Base-by-base conservation (phyloP, 92 coral and sea anemone species). In the Pocillopora meandrina region DNA sequence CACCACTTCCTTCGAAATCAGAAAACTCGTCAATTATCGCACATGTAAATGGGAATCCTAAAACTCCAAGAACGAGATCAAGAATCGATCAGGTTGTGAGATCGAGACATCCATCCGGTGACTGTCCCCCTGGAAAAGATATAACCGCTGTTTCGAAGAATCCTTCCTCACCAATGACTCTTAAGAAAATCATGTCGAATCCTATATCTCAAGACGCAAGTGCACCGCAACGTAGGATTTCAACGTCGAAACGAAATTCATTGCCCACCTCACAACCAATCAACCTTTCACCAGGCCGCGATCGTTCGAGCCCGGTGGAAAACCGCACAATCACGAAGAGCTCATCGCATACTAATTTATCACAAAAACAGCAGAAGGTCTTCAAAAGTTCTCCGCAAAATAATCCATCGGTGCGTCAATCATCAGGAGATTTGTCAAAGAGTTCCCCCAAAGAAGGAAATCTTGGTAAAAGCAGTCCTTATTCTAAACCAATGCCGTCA, bases 31-130 rank as follows among this genome's bases (percentile, higher is more conserved):
- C 77, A 5, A 11, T 42, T 26, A 15, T 19, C 31, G 55, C 47
- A 15, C 20, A 10, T 21, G 9, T 61, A 4, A 11, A 5, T 12
- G 33, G 21, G 2, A 56, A 64, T 74, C 74, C 80, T 12, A 65
- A 73, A 56, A 35, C 23, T 56, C 58, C 74, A 15, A 83, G 47
- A 19, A 74, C 18, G 31, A 15, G 10, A 21, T 47, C 80, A 12
- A 64, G 52, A 62, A 74, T 19, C 33, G 86, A 83, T 61, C 56
- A 47, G 33, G 47, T 73, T 56, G 9, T 56, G 16, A 23, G 72
- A 21, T 83, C 79, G 64, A 83, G 59, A 18, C 73, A 31, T 72
- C 86, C 80, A 74, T 61, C 80, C 10, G 80, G 74, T 16, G 61
- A 74, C 34, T 35, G 62, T 26, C 20, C 79, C 12, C 36, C 61